A percentile compares a stretch with the other conserved stretches of the same genome.
phyloP scores from a whole-genome alignment of 30 jellyfish, hydroid and myxozoan species.

The Turritopsis rubra region DNA sequence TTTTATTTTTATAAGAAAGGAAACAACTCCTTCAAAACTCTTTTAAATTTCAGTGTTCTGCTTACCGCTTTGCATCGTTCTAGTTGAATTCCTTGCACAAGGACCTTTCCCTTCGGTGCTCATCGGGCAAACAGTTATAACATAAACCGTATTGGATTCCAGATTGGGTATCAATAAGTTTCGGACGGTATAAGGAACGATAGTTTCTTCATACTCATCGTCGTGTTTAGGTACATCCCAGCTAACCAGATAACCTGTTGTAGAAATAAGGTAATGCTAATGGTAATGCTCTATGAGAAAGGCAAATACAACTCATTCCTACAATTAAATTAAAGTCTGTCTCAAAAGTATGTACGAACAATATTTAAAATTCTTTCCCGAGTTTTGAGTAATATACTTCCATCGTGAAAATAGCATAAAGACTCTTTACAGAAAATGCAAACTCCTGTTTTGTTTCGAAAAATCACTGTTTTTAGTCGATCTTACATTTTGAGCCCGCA shows the following conservation, averaged over 20 bases:
- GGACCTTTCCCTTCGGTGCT: conserved; percentile 34
- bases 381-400: no score
- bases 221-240: not conserved
- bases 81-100: conserved; percentile 18
- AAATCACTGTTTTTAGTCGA: no score
- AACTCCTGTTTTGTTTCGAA: no score
- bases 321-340: no score
- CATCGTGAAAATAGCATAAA: no score
- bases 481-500: no score
- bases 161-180: not conserved
- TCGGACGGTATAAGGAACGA: not conserved
- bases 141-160: conserved; percentile 10
- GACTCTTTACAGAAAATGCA: no score
- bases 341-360: no score
- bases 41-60: not conserved
- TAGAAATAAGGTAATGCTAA: not conserved
- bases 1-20: not conserved
- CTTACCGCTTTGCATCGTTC: conserved; percentile 34
- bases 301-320: no score
- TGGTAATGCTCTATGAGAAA: not conserved
- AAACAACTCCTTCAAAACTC: not conserved
- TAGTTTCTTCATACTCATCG: not conserved
- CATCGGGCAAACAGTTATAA: conserved; percentile 20
- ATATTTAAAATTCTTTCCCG: no score
- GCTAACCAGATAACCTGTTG: not conserved